These are phyloP conservation scores for Ptilonorhynchus violaceus DNA, from an alignment of 2,113 vertebrate genomes.

Conservation along the genomic window DNA sequence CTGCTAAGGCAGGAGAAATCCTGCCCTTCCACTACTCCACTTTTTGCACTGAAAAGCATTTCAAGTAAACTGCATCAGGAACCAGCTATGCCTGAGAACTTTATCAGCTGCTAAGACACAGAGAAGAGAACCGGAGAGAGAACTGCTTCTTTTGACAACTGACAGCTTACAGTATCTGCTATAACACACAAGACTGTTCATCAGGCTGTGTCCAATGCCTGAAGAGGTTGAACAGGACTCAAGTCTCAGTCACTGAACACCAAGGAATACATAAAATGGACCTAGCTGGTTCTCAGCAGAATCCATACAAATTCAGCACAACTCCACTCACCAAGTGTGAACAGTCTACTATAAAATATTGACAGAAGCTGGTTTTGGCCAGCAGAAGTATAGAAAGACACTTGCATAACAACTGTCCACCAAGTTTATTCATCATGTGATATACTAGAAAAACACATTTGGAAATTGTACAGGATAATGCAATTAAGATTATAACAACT, in stretches of 20 bases:
- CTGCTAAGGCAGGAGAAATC: background rate
- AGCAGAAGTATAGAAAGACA: background rate
- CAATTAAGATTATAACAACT: background rate
- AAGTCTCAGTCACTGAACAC: background rate
- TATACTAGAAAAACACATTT: background rate
- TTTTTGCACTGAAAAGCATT: background rate
- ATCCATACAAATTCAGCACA: background rate
- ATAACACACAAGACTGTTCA: fast-evolving
- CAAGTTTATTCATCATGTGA: background rate
- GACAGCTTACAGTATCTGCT: background rate
- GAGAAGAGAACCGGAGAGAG: background rate
- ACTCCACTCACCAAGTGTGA: background rate
- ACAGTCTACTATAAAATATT: background rate
- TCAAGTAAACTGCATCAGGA: background rate
- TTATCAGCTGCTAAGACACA: background rate
- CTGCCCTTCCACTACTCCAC: background rate
- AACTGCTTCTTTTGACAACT: background rate
- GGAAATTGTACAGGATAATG: background rate
- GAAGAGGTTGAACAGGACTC: background rate
- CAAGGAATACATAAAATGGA: fast-evolving
- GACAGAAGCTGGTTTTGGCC: background rate
- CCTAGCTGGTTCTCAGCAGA: background rate
- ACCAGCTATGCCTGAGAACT: background rate
- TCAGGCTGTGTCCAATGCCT: background rate
- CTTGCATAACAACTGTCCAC: background rate